Evolutionary conservation across 2,113 vertebrate genomes (phyloP), one percentile per base, ranked within the genome.

Genomic region (Rhinichthys klamathensis): DNA sequence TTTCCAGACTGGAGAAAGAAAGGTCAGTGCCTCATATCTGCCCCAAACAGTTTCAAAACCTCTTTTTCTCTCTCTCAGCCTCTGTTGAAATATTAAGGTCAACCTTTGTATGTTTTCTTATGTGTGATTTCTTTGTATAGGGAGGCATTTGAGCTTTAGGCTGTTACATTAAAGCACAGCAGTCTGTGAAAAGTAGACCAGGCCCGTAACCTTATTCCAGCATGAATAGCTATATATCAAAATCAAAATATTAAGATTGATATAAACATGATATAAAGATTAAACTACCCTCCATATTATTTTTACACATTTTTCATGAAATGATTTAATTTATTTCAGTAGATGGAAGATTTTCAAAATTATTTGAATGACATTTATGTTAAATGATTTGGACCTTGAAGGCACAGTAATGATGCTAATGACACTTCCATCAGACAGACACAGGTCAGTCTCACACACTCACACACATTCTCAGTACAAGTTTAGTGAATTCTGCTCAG

Each of bases 181-280:
- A n/a, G 41, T 69, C 18, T 67, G 94, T 92, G 93, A 95, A 95
- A 92, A 94, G 92, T 90, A 89, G 93, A 90, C 92, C 93, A 94
- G 94, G 92, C 93, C 90, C 85, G 23, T 72, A 49, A 84, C 88
- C 78, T 87, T 89, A 80, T 88, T 93, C 92, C 91, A 91, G 69
- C 25, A 90, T 93, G 92, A 91, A 89, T 75, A 10, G 79, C 85
- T 54, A 21, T 21, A 0, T 56, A 56, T 23, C 18, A 8, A 21
- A 56, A 56, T 56, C 3, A 9, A 56, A 23, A 23, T 8, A 56
- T 56, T 8, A 9, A 16, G 1, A 51, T 16, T 10, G 49, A 51
- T 51, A 49, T 49, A 49, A 49, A 49, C 1, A 13, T 49, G 46
- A 49, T 49, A 49, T 49, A 49, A 49, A 49, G 12, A 15, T 49